Evolutionary conservation across 2,888 invertebrate genomes (phyloP).

Genomic region (Ariolimax columbianus): DNA sequence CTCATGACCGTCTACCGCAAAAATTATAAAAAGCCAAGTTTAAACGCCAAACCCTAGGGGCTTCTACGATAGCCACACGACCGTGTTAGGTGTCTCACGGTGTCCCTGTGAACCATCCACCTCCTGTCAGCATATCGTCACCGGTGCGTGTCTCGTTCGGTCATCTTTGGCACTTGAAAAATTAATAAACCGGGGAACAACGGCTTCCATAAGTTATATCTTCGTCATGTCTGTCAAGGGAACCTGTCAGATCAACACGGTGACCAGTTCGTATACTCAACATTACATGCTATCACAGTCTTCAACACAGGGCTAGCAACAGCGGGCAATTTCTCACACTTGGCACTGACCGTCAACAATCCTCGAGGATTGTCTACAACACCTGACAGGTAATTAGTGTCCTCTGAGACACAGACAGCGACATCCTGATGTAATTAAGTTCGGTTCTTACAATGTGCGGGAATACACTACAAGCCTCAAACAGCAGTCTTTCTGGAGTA

Average conservation of each 20-base stretch:
- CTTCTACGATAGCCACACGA: no score
- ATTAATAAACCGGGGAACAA: background rate
- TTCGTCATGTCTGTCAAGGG: background rate
- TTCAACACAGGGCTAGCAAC: no score
- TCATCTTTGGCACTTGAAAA: conserved; percentile 9
- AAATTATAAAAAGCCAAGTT: no score
- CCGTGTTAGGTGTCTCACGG: conserved; percentile 3
- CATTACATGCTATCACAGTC: background rate
- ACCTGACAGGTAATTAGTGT: background rate
- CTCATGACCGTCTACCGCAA: no score
- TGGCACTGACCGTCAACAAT: background rate
- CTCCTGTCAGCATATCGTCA: background rate
- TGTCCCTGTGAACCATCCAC: background rate
- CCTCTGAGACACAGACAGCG: background rate
- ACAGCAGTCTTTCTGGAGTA: no score
- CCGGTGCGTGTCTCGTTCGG: background rate
- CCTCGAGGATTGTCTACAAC: background rate
- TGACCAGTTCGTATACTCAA: background rate
- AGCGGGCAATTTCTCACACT: background rate
- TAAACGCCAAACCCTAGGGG: no score
- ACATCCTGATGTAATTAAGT: no score
- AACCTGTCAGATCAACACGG: background rate
- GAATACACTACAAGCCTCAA: no score
- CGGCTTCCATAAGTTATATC: background rate
- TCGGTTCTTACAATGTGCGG: no score